phyloP scores from a whole-genome alignment of 2,113 vertebrate species.

The Colossoma macropomum region DNA sequence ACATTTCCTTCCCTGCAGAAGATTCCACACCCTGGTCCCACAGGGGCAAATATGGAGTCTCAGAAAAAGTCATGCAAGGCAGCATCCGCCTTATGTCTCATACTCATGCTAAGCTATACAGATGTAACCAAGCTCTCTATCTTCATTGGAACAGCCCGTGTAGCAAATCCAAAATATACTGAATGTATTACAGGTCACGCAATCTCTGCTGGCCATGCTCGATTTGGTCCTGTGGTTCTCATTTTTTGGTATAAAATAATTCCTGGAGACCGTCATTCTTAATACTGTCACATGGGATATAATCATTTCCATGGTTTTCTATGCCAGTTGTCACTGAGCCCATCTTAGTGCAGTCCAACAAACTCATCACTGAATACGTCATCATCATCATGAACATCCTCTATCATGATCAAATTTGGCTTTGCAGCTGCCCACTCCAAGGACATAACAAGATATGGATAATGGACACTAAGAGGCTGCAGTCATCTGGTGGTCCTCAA shows the following conservation, averaged over 20 bases:
- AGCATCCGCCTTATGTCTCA: not conserved
- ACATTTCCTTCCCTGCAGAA: slow-evolving; percentile 4
- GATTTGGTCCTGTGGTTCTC: not conserved
- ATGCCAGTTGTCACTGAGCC: not conserved
- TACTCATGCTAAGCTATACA: not conserved
- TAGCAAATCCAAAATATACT: not conserved
- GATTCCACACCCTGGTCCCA: not conserved
- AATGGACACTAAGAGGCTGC: not conserved
- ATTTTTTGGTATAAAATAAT: not conserved
- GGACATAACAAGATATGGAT: not conserved
- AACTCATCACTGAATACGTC: not conserved
- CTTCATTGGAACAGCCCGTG: not conserved
- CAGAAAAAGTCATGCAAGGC: not conserved
- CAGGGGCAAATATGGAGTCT: not conserved
- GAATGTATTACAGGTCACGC: not conserved
- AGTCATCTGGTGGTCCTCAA: not conserved
- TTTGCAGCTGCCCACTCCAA: slow-evolving; percentile 1
- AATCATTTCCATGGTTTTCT: not conserved
- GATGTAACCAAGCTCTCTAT: not conserved
- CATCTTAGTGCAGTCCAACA: not conserved
- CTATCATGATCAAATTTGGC: not conserved
- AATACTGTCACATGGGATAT: not conserved
- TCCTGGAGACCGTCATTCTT: not conserved
- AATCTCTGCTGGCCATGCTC: not conserved
- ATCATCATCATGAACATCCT: not conserved